Evolutionary conservation across 2,888 invertebrate genomes (phyloP).

Genomic region (Tromatobia lineatoria): DNA sequence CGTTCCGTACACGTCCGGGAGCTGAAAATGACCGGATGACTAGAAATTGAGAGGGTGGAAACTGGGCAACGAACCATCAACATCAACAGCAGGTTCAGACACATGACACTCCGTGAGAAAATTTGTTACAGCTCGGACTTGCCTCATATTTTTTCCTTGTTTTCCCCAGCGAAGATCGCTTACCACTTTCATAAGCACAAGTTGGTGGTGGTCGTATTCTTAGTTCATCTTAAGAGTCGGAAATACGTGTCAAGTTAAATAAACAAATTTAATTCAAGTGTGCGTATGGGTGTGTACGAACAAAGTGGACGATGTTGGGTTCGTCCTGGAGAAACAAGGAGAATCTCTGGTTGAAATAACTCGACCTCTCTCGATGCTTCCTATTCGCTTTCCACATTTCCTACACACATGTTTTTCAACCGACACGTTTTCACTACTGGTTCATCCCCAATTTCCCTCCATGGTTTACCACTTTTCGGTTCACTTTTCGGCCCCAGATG

Average conservation of each 20-base stretch:
- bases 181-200: constrained; percentile 65
- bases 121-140: constrained; percentile 60
- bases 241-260: constrained; percentile 70
- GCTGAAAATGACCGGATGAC: constrained; percentile 78
- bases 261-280: constrained; percentile 69
- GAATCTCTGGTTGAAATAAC: constrained; percentile 32
- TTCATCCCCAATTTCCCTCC: constrained; percentile 32
- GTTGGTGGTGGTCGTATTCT: constrained; percentile 7
- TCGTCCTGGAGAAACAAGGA: constrained; percentile 33
- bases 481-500: constrained; percentile 44
- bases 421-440: constrained; percentile 48
- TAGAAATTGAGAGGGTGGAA: constrained; percentile 74
- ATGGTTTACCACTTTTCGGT: constrained; percentile 48
- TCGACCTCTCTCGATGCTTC: constrained; percentile 38
- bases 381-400: constrained; percentile 52
- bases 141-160: constrained; percentile 11
- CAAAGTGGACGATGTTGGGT: constrained; percentile 43
- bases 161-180: constrained; percentile 57
- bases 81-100: constrained; percentile 75
- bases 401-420: constrained; percentile 60
- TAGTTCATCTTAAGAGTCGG: constrained; percentile 19
- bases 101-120: constrained; percentile 82
- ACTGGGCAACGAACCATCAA: constrained; percentile 67
- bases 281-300: constrained; percentile 19
- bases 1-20: constrained; percentile 71